Evolutionary conservation across 2,113 vertebrate genomes (phyloP).

Genomic region (Pachyramphus minor): DNA sequence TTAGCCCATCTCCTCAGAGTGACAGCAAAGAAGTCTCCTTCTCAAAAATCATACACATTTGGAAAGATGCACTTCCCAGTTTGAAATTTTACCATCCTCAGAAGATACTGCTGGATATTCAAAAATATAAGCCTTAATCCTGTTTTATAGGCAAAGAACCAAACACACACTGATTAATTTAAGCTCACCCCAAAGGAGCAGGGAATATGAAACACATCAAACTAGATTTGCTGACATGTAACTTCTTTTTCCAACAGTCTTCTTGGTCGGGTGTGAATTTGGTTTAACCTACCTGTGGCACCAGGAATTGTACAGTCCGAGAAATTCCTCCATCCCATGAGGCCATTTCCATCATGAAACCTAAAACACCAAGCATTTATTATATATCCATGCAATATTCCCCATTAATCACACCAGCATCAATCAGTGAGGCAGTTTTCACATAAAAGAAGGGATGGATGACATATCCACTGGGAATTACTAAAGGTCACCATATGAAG

Average conservation of each 20-base stretch:
- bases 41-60: not conserved
- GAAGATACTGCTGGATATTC: not conserved
- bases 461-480: not conserved
- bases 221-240: not conserved
- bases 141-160: not conserved
- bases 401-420: not conserved
- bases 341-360: slow-evolving; percentile 99
- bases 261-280: not conserved
- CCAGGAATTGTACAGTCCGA: slow-evolving; percentile 95
- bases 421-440: not conserved
- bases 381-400: not conserved
- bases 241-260: not conserved
- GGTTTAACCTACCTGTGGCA: slow-evolving; percentile 84
- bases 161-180: not conserved
- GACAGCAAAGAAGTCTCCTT: not conserved
- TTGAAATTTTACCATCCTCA: not conserved
- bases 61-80: not conserved
- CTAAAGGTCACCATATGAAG: not conserved
- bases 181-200: not conserved
- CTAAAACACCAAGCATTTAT: slow-evolving; percentile 58
- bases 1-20: not conserved
- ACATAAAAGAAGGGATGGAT: not conserved
- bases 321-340: slow-evolving; percentile 98
- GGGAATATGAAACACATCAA: not conserved
- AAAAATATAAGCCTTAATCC: not conserved